Evolutionary conservation across 2,888 invertebrate species (phyloP), one percentile per base, ranked within the genome.

Genomic region (Andrena dorsata): DNA sequence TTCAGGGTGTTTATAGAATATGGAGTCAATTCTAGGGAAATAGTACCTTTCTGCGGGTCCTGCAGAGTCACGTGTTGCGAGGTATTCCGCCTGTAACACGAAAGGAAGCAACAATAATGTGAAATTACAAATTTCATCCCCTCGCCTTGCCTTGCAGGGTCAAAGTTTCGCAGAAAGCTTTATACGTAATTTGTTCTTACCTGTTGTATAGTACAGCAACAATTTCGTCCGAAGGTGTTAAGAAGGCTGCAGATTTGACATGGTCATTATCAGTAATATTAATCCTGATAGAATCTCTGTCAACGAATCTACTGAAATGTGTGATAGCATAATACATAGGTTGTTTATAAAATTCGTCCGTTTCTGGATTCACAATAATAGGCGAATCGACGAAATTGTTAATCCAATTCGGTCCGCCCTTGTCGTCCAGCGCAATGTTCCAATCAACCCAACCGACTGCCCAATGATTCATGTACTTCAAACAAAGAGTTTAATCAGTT

Each of bases 321-420:
- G 97, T 97, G 92, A 98, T 94, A 0, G 96, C 96, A 92, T 98
- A 98, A 93, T 95, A 98, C 95, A 97, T 97, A 0, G 98, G 98
- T 90, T 98, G 98, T 90, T 98, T 98, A 91, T 97, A 97, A 92
- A 98, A 98, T 93, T 98, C 97, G 81, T 96, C 95, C 0, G 90
- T 92, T 0, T 93, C 92, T 2, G 94, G 90, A 86, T 96, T 95
- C 0, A 97, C 95, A 77, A 97, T 94, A 70, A 98, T 96, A 0
- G 98, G 96, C 0, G 98, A 95, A 93, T 98, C 98, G 0, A 98
- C 97, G 89, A 95, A 95, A 93, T 98, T 98, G 5, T 95, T 90
- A 0, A 95, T 96, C 96, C 97, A 98, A 91, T 96, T 97, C 0
- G 98, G 98, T 0, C 98, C 98, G 23, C 98, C 98, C 0, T 91